Percentiles rank a stretch among this genome's conserved stretches.
phyloP scores from a whole-genome alignment of 2,113 vertebrate genomes.

The Tetraodon nigroviridis region DNA sequence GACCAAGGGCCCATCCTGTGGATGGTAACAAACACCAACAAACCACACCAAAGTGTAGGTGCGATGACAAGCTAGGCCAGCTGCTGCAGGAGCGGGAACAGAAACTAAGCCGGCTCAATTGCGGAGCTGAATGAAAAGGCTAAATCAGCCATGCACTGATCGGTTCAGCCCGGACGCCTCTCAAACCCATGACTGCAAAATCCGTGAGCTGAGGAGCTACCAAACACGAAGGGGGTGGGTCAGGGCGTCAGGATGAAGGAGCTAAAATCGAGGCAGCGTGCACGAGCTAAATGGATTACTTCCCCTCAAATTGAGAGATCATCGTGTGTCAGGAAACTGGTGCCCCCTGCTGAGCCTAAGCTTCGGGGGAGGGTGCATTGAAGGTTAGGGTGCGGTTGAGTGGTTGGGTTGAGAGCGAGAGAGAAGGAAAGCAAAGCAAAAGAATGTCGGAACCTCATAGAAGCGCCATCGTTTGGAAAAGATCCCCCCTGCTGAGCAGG shows the following conservation, averaged over 20 bases:
- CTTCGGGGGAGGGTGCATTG: conserved; percentile 38
- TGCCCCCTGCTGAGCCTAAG: conserved; percentile 49
- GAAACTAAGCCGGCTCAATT: conserved; percentile 40
- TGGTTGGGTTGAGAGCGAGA: conserved; percentile 16
- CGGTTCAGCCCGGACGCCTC: conserved; percentile 35
- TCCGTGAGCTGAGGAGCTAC: not conserved
- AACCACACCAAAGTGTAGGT: too few species aligned
- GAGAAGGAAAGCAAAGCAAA: not conserved
- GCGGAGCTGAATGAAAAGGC: conserved; percentile 28
- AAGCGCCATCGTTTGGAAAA: conserved; percentile 51
- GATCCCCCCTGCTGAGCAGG: conserved; percentile 34
- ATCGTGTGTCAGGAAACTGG: conserved; percentile 57
- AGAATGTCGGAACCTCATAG: conserved; percentile 39
- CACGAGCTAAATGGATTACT: conserved; percentile 67
- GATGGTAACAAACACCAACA: too few species aligned
- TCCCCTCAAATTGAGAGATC: conserved; percentile 68
- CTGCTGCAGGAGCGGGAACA: conserved; percentile 38
- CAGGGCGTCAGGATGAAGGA: conserved; percentile 29
- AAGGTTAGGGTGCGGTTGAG: conserved; percentile 31
- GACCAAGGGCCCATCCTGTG: too few species aligned
- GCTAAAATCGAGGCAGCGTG: conserved; percentile 40
- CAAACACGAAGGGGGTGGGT: too few species aligned
- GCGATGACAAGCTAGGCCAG: conserved; percentile 2
- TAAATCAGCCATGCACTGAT: conserved; percentile 45
- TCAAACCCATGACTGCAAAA: conserved; percentile 25